Evolutionary conservation across 1,140 invertebrate species (phyloP), one percentile per base, ranked within the genome.

Genomic region (Danaus plexippus): DNA sequence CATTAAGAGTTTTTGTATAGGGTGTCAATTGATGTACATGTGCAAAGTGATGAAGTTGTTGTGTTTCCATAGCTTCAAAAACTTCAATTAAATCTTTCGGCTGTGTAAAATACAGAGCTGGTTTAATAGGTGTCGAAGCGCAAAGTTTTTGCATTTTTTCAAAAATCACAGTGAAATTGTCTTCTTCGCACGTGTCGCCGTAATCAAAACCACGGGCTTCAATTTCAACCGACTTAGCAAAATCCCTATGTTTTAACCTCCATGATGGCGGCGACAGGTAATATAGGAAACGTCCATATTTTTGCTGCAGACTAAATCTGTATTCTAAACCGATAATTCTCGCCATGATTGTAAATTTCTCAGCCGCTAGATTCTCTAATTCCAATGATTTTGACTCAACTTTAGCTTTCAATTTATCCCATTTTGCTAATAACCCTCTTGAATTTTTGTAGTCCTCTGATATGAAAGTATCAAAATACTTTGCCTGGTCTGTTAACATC

Each of bases 251-350:
- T 52, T 83, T 69, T 15, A 69, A 65, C 9, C 88, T 81, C 90
- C 90, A 91, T 9, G 71, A 73, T 43, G 89, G 84, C n/a, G 90
- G 90, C 41, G 90, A 89, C 5, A 92, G 69, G 63, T 89, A 88
- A 68, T 88, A 90, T n/a, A 92, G 77, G 75, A 92, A 92, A 64
- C 88, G 88, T 53, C 91, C 90, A 73, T 91, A 92, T 73, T 90
- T 89, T 71, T 90, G 90, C 43, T 89, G 89, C 15, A 88, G 80
- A 41, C 87, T 72, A 87, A 90, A 92, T 56, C 87, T 87, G 68
- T 91, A 90, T 63, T 91, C 89, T 57, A 89, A 84, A 9, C 83
- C 85, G 42, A 91, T 88, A 12, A 92, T 73, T 40, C 88, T 80
- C 3, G 90, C 85, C 46, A 83, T 86, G 7, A 89, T 76, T 46